Percentiles rank a stretch among this genome's conserved stretches.
These are phyloP conservation scores for Atethmia centrago DNA, from an alignment of 2,888 invertebrate species.

Conservation along the genomic window DNA sequence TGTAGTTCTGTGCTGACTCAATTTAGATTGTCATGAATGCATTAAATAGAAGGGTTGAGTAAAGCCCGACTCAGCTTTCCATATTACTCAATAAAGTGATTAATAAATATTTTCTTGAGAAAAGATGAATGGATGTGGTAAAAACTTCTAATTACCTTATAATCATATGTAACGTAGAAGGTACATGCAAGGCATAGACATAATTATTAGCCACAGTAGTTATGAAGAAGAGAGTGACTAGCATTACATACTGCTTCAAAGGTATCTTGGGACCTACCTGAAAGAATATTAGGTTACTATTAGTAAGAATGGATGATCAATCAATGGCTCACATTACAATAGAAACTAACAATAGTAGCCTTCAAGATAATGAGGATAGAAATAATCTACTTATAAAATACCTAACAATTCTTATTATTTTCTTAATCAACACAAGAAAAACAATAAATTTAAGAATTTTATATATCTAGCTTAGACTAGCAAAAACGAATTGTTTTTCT, in stretches of 20 bases:
- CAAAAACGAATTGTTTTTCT: background rate
- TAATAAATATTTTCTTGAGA: background rate
- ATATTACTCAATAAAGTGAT: background rate
- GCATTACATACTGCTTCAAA: slow-evolving; percentile 80
- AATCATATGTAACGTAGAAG: slow-evolving; percentile 88
- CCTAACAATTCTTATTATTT: background rate
- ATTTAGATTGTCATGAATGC: background rate
- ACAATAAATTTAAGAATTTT: slow-evolving; percentile 10
- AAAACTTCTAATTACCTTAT: slow-evolving; percentile 79
- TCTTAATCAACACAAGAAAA: background rate
- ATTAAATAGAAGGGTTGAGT: background rate
- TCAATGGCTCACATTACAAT: background rate
- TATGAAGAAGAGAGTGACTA: slow-evolving; percentile 84
- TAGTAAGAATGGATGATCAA: background rate
- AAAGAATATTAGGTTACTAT: slow-evolving; percentile 65
- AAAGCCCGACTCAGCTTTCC: background rate
- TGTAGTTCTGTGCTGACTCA: background rate
- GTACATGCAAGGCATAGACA: slow-evolving; percentile 88
- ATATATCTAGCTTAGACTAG: too few species aligned
- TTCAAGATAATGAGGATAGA: background rate
- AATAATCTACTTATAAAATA: background rate
- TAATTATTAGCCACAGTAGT: slow-evolving; percentile 88
- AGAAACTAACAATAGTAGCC: background rate
- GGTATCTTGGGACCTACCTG: slow-evolving; percentile 86
- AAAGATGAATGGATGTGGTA: slow-evolving; percentile 1